phyloP scores from a whole-genome alignment of 2,113 vertebrate species.

The Poeciliopsis turrubarensis region DNA sequence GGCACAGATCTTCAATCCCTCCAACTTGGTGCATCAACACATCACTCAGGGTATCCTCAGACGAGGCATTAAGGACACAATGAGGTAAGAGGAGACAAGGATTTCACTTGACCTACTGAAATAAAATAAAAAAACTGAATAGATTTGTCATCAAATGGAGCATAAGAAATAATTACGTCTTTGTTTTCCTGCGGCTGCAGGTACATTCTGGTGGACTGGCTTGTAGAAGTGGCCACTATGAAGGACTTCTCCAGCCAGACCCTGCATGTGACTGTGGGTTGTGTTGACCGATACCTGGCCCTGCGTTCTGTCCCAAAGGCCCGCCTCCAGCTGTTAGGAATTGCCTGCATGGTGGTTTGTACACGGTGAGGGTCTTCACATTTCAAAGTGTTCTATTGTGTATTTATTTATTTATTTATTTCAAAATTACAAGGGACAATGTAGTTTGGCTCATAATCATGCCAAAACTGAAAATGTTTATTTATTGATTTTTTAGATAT shows the following conservation, averaged over 20 bases:
- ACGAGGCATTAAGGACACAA: conserved; percentile 93
- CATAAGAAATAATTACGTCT: neutral
- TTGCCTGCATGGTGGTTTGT: conserved; percentile 98
- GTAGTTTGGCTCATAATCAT: neutral
- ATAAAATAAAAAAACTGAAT: too few species aligned
- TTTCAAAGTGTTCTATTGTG: neutral
- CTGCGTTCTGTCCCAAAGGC: conserved; percentile 87
- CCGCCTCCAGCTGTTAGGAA: conserved; percentile 92
- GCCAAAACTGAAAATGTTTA: too few species aligned
- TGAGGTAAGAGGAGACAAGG: conserved; percentile 83
- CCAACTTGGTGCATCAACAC: conserved; percentile 67
- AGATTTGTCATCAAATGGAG: too few species aligned
- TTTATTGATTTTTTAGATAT: conserved; percentile 65
- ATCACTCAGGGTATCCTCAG: conserved; percentile 81
- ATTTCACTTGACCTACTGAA: neutral
- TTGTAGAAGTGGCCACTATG: conserved; percentile 97
- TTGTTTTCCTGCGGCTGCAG: conserved; percentile 64
- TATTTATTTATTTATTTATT: neutral
- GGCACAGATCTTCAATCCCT: conserved; percentile 87
- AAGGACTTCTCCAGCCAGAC: conserved; percentile 95
- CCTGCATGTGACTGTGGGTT: conserved; percentile 91
- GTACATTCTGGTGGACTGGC: conserved; percentile 97
- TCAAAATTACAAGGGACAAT: neutral
- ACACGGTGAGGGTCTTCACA: conserved; percentile 84
- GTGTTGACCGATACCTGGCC: conserved; percentile 92